Conservation (phyloP, 2,113 vertebrate species). For the Cyanocitta stelleri region DNA sequence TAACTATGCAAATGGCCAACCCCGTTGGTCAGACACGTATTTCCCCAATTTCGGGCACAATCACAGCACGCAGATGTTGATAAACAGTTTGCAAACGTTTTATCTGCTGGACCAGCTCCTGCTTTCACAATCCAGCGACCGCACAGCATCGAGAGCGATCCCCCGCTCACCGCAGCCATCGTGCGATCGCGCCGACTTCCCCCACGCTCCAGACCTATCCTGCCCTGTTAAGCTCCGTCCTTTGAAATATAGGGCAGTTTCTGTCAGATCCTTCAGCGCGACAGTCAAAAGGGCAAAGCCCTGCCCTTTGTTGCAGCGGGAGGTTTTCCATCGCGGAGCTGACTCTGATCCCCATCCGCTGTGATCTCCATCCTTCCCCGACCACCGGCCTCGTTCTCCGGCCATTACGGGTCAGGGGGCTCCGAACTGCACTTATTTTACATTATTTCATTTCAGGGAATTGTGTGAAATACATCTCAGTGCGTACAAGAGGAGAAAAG, state of each 20-base stretch:
- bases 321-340: background rate
- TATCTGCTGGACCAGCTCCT: background rate
- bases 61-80: background rate
- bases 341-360: background rate
- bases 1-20: background rate
- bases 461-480: background rate
- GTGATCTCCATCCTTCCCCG: background rate
- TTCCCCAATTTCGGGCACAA: background rate
- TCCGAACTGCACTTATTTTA: background rate
- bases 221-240: background rate
- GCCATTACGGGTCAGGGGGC: background rate
- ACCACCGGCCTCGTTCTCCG: background rate
- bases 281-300: background rate
- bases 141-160: background rate
- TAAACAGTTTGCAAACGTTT: background rate
- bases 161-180: background rate
- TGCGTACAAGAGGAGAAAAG: rapidly evolving
- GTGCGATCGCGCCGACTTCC: background rate
- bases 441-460: background rate
- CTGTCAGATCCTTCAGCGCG: background rate
- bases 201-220: background rate
- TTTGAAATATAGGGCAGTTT: conserved; percentile 15
- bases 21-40: rapidly evolving
- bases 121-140: background rate
- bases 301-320: background rate